Evolutionary conservation across 2,888 invertebrate species (phyloP).

Genomic region (Volucella inflata): DNA sequence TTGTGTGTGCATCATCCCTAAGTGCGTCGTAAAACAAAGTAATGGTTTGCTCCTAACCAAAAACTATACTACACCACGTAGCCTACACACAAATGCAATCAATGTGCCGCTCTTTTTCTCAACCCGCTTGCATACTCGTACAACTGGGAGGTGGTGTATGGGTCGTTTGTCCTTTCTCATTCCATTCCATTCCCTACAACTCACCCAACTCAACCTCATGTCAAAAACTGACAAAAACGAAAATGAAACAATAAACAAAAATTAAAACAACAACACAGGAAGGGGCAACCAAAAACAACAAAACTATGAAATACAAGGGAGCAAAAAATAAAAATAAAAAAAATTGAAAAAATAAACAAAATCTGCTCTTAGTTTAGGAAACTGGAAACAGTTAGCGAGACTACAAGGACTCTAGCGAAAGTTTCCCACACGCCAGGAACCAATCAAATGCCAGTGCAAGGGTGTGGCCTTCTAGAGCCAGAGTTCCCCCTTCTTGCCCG

Average conservation of each 20-base stretch:
- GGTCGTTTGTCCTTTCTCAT: constrained; percentile 25
- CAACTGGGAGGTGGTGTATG: constrained; percentile 25
- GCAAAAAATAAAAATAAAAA: constrained; percentile 68
- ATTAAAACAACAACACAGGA: constrained; percentile 52
- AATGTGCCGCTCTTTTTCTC: constrained; percentile 34
- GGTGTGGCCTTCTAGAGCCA: constrained; percentile 76
- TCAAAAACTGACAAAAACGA: constrained; percentile 25
- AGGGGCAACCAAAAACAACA: constrained; percentile 24
- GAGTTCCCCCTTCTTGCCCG: constrained; percentile 55
- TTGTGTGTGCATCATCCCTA: constrained; percentile 47
- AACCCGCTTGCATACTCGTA: neutral
- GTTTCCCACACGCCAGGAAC: constrained; percentile 66
- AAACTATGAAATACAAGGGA: constrained; percentile 60
- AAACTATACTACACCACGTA: constrained; percentile 51
- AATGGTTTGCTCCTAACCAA: constrained; percentile 52
- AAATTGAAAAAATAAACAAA: constrained; percentile 38
- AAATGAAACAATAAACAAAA: constrained; percentile 73
- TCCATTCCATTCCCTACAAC: constrained; percentile 29
- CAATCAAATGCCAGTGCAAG: constrained; percentile 77
- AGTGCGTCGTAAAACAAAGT: constrained; percentile 69
- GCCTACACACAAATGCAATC: constrained; percentile 75
- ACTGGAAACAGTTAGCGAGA: constrained; percentile 57
- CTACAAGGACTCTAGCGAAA: constrained; percentile 66
- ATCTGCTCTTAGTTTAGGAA: constrained; percentile 41
- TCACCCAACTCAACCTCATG: too few species aligned